Base-by-base conservation (phyloP, 1,140 invertebrate species). In the Coelopa frigida region DNA sequence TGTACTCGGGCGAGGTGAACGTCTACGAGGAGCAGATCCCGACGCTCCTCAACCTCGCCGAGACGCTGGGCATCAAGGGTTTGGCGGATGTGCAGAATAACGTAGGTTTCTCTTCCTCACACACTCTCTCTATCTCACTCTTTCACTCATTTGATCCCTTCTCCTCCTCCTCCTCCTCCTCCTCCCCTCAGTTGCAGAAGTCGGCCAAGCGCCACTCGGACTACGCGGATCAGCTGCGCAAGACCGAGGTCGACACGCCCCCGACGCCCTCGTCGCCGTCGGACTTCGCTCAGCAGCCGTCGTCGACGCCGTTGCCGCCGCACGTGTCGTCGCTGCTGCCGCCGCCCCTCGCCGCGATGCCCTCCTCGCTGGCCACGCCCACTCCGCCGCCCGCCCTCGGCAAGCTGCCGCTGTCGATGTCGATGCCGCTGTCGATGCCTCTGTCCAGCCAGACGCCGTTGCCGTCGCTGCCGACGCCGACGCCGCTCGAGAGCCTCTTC, bases 1-100 rank as follows among this genome's bases (percentile, higher is more conserved):
- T 94, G 84, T 94, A 94, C 70, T 84, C 84, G 35, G 90, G 90
- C 17, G 88, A 94, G 72, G 89, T 92, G 45, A 89, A 89, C 53
- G 85, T 93, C 26, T 84, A 84, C 42, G 83, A 88, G 68, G 79
- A 84, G 53, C 82, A 90, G 60, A 73, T 94, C 49, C 83, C 87
- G 14, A 81, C 83, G 23, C 73, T 94, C 32, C 74, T 94, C 21
- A 79, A 83, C 50, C 81, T 91, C 52, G 89, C 90, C 3, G 85
- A 89, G 66, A 81, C 85, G 3, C 71, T 94, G 18, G 84, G 88
- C 61, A 88, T 94, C 36, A 82, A 88, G 59, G 89, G 90, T 42
- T 72, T 94, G 27, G 87, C 88, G 44, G 85, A 89, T 70, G 83
- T 86, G 62, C 64, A 68, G 11, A 80, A 82, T 53, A 78, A 78